Conservation (phyloP, 2,797 vertebrate species). For the Pseudochirops corinnae region DNA sequence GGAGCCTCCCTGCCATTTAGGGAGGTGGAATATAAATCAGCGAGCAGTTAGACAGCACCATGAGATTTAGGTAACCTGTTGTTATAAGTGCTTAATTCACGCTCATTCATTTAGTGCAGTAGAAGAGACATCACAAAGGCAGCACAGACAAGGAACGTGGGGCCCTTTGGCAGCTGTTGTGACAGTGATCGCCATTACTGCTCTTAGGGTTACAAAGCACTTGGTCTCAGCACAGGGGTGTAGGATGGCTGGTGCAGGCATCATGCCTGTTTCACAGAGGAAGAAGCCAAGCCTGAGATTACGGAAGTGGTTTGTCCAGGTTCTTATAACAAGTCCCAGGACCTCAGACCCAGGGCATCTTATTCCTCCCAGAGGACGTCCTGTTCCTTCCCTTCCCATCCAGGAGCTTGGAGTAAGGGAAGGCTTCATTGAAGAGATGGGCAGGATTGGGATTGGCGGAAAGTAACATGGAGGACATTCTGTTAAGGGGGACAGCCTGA, state of each 20-base stretch:
- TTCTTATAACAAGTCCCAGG: background rate
- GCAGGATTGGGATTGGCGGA: background rate
- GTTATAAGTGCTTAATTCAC: background rate
- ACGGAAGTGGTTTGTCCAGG: background rate
- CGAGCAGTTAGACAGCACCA: background rate
- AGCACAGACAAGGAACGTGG: no score
- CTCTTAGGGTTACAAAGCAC: background rate
- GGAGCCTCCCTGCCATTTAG: background rate
- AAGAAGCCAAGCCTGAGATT: background rate
- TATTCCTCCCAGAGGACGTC: background rate
- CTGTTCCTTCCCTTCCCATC: background rate
- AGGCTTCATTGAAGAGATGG: background rate
- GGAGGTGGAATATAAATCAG: background rate
- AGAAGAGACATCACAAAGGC: no score
- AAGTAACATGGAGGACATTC: background rate
- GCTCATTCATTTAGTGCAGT: no score
- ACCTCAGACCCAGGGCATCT: background rate
- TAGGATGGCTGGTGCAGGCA: background rate
- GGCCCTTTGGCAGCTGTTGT: background rate
- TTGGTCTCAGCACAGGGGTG: background rate
- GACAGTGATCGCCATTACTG: background rate
- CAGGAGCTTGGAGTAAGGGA: background rate
- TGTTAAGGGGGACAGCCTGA: background rate
- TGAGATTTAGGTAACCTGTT: background rate
- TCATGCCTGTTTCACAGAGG: background rate